Evolutionary conservation across 2,113 vertebrate genomes (phyloP), one percentile per base, ranked within the genome.

Genomic region (Semnornis frantzii): DNA sequence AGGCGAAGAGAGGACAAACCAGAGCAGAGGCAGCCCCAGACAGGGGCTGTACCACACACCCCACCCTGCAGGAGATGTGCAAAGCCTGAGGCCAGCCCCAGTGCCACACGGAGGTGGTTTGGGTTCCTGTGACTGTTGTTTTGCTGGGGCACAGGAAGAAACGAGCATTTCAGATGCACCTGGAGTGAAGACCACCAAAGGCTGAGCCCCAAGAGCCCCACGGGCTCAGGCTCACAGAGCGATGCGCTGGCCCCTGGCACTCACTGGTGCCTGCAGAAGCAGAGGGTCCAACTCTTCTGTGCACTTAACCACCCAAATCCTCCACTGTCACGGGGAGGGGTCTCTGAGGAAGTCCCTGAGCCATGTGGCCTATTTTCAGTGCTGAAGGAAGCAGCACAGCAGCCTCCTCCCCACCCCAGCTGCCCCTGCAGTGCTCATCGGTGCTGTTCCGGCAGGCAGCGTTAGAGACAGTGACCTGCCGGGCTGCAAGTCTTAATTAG

Each of bases 201-300:
- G 42, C 37, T 31, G 69, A 82, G 44, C 69, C 25, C 68, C 2
- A 2, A 2, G 8, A 12, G 7, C 15, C 0, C 4, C 59, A 2
- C 0, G 0, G 30, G 5, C n/a, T 4, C 68, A 25, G 27, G 80
- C 25, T 55, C 15, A 3, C 0, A 2, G 52, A 44, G 65, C 0
- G 9, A 8, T 58, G 23, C 70, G 5, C 46, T 2, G 18, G 46
- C 52, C 63, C 31, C 21, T 11, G 1, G 75, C 55, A n/a, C 18
- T 1, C 1, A 28, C 71, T 68, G 4, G 42, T 0, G 7, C 65
- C 71, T 30, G 1, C 0, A 18, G 23, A 39, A 68, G 70, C 64
- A 28, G 34, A 34, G 24, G 17, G 30, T 5, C 19, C 31, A 1
- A 4, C 18, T 19, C 31, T 24, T 6, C n/a, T 1, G 9, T 1